Percentiles rank a stretch among this genome's conserved stretches.
Evolutionary conservation across 2,113 vertebrate genomes (phyloP).

Genomic region (Clinocottus analis): DNA sequence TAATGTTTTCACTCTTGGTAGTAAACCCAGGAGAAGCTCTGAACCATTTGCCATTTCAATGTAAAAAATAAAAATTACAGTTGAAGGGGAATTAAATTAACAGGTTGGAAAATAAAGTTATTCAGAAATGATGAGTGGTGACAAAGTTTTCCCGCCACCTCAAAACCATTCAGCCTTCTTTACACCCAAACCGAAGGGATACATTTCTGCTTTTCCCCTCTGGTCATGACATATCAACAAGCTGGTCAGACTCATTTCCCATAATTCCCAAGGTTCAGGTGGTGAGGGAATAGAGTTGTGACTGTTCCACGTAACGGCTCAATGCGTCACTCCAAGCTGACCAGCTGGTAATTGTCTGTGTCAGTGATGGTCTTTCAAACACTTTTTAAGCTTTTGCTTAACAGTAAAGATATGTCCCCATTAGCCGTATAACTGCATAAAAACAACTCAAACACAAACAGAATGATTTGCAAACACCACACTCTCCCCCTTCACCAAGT

Average conservation of each 20-base stretch:
- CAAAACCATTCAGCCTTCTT: slow-evolving; percentile 64
- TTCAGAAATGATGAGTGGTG: slow-evolving; percentile 72
- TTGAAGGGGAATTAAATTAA: slow-evolving; percentile 78
- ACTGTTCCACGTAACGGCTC: slow-evolving; percentile 53
- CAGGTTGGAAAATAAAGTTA: slow-evolving; percentile 70
- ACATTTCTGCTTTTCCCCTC: slow-evolving; percentile 48
- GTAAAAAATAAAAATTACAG: slow-evolving; percentile 65
- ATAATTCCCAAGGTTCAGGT: slow-evolving; percentile 65
- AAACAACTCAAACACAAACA: slow-evolving; percentile 78
- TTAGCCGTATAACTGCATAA: slow-evolving; percentile 73
- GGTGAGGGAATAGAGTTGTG: slow-evolving; percentile 55
- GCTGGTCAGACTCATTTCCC: slow-evolving; percentile 58
- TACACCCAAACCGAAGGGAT: slow-evolving; percentile 24
- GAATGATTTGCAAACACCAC: slow-evolving; percentile 73
- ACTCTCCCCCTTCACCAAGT: slow-evolving; percentile 62
- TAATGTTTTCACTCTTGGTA: slow-evolving; percentile 34
- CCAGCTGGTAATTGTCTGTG: slow-evolving; percentile 62
- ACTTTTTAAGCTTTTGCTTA: slow-evolving; percentile 64
- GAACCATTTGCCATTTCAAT: slow-evolving; percentile 74
- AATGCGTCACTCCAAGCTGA: slow-evolving; percentile 67
- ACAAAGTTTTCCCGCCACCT: slow-evolving; percentile 57
- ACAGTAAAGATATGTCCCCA: slow-evolving; percentile 70
- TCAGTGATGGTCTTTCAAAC: slow-evolving; percentile 70
- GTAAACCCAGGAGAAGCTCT: slow-evolving; percentile 82
- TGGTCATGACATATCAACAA: slow-evolving; percentile 52